Base-by-base conservation (phyloP, 2,797 vertebrate species). In the Halcyon badia region DNA sequence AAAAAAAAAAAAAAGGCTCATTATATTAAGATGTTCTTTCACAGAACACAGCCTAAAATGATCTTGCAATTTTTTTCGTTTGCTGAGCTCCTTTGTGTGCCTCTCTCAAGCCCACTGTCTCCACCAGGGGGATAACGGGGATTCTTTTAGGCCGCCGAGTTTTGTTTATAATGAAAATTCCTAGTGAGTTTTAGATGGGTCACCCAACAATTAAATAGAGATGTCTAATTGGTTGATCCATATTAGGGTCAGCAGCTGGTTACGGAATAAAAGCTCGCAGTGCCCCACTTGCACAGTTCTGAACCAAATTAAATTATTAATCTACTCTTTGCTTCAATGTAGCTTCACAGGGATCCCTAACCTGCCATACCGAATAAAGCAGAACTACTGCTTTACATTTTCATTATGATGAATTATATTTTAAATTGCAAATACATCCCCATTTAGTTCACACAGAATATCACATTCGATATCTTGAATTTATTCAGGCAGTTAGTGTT, bases 271-370 rank as follows among this genome's bases (percentile, higher is more conserved):
- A 99, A 98, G 98, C 97, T 98, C 90, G 26, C 88, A 51, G 92
- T 97, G 98, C 98, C 98, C 97, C 98, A 97, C 98, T 97, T 98
- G 97, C 97, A 98, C 97, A 98, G 96, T 98, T 98, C 98, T 98
- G 98, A 99, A 98, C 98, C 98, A 99, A 99, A 99, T 99, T 99
- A 98, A 99, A 99, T 99, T 99, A 99, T 99, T 99, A 99, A 99
- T 99, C 98, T 99, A 98, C 99, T 99, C 98, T 98, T 99, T 99
- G 98, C 99, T 99, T 98, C 98, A 98, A 65, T 98, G 98, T 98
- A 98, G 98, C 98, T 99, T 99, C 99, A 98, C 96, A 98, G 99
- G 99, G 98, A 99, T 99, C 99, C 98, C 98, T 99, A 99, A 99
- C 99, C 99, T 99, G 99, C 99, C 99, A 99, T 98, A 98, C 98